These are phyloP conservation scores for Synergus itoensis DNA, from an alignment of 2,888 invertebrate genomes.

Conservation along the genomic window DNA sequence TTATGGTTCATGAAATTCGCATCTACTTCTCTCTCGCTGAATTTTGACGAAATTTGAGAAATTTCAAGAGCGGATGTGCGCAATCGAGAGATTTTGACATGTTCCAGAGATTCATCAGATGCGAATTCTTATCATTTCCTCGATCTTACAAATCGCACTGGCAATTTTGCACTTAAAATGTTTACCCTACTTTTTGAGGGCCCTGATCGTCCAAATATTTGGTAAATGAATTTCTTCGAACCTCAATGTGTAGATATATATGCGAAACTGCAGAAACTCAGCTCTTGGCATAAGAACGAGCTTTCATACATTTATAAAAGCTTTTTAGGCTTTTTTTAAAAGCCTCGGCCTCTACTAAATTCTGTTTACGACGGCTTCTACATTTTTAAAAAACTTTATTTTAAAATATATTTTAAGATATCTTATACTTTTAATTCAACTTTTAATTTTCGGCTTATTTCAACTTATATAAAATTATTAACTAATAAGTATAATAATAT, in stretches of 20 bases:
- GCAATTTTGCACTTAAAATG: conserved; percentile 32
- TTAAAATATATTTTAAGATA: background rate
- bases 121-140: conserved; percentile 31
- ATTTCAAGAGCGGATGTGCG: conserved; percentile 20
- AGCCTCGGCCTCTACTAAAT: background rate
- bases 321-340: no score
- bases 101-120: conserved; percentile 29
- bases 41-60: background rate
- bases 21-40: background rate
- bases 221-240: conserved; percentile 30
- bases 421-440: background rate
- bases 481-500: no score
- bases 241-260: background rate
- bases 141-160: background rate
- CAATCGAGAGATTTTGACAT: conserved; percentile 32
- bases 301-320: background rate
- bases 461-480: no score
- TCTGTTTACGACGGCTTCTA: background rate
- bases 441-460: background rate
- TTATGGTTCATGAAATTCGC: background rate
- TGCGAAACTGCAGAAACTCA: conserved; percentile 1
- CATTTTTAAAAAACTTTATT: background rate
- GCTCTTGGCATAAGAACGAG: background rate
- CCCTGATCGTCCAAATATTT: conserved; percentile 45
- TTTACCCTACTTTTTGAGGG: conserved; percentile 42